Percentiles rank a stretch among this genome's conserved stretches.
Conservation (phyloP, 2,888 invertebrate species). For the Sinopyrophorus schimmeli region DNA sequence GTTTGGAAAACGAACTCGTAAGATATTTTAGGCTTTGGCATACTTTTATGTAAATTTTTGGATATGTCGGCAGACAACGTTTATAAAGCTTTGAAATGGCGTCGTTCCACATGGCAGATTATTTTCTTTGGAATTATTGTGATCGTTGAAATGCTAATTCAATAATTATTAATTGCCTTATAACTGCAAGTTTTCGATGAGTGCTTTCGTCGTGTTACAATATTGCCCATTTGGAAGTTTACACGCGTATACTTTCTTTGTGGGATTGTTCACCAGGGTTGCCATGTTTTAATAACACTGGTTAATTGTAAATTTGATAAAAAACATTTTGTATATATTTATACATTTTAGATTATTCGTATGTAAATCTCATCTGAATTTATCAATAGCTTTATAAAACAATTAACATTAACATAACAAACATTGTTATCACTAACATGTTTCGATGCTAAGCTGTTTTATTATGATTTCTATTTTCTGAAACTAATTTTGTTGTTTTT, state of each 20-base stretch:
- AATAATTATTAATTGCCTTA: too few species aligned
- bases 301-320: not conserved
- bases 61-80: slow-evolving; percentile 64
- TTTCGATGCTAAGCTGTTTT: not conserved
- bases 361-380: not conserved
- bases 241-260: slow-evolving; percentile 28
- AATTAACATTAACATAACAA: too few species aligned
- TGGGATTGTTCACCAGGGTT: slow-evolving; percentile 28
- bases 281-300: slow-evolving; percentile 31
- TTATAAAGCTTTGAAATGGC: slow-evolving; percentile 72
- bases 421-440: too few species aligned
- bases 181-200: too few species aligned
- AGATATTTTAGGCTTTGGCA: slow-evolving; percentile 24
- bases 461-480: too few species aligned
- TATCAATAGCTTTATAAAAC: not conserved
- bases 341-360: not conserved
- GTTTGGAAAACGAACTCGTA: slow-evolving; percentile 19
- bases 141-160: too few species aligned
- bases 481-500: slow-evolving; percentile 40
- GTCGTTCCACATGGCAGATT: slow-evolving; percentile 71
- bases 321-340: slow-evolving; percentile 3
- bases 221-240: too few species aligned
- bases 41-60: slow-evolving; percentile 33
- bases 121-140: too few species aligned
- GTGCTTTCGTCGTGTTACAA: too few species aligned